phyloP scores from a whole-genome alignment of 2,113 vertebrate species.

The Gasterosteus aculeatus region DNA sequence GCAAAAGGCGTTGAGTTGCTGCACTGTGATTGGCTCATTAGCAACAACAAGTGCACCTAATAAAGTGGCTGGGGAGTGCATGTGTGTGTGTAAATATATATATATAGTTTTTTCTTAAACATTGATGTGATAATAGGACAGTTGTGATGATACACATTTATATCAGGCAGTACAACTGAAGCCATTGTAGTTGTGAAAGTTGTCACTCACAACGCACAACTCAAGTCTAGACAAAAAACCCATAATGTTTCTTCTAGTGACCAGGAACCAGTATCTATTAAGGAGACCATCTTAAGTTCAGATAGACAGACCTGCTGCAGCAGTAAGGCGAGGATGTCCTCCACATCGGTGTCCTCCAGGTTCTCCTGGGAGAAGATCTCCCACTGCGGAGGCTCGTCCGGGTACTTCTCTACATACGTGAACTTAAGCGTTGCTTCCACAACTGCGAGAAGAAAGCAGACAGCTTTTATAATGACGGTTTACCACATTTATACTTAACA shows the following conservation, averaged over 20 bases:
- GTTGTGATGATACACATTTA: too few relatives aligned
- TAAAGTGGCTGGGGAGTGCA: too few relatives aligned
- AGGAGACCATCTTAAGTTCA: background rate
- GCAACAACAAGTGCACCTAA: too few relatives aligned
- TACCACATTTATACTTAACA: background rate
- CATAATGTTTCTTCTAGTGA: too few relatives aligned
- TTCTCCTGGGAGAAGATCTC: slow-evolving; percentile 94
- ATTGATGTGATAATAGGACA: too few relatives aligned
- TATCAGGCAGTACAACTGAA: background rate
- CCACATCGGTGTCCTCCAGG: slow-evolving; percentile 87
- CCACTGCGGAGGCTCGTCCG: slow-evolving; percentile 92
- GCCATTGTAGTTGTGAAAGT: background rate
- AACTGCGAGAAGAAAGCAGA: slow-evolving; percentile 76
- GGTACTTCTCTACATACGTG: slow-evolving; percentile 94
- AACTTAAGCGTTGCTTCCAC: slow-evolving; percentile 94
- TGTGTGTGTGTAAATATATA: too few relatives aligned
- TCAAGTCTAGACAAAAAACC: background rate
- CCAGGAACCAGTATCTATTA: too few relatives aligned
- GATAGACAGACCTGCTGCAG: slow-evolving; percentile 87
- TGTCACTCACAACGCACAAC: background rate
- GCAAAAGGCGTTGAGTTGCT: too few relatives aligned
- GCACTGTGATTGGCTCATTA: too few relatives aligned
- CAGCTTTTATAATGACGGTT: background rate
- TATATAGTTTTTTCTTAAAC: too few relatives aligned
- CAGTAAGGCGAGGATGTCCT: slow-evolving; percentile 86